A percentile compares a stretch with the other conserved stretches of the same genome.
phyloP scores from a whole-genome alignment of 2,797 vertebrate species.

The Gymnoscopelus microlampas region DNA sequence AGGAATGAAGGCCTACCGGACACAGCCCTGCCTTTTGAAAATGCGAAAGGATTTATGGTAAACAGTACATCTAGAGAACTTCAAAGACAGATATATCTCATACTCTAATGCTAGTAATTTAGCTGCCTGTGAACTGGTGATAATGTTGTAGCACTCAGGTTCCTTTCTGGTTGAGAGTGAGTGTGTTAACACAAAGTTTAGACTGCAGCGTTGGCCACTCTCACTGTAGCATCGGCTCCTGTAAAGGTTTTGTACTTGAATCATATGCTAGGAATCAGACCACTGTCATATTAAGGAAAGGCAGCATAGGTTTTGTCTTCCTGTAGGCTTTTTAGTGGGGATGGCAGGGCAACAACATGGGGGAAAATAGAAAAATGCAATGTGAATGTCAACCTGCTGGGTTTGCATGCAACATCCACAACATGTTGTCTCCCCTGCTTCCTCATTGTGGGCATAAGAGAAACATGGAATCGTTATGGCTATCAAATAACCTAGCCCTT shows the following conservation, averaged over 20 bases:
- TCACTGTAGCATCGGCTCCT: background rate
- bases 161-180: conserved; percentile 26
- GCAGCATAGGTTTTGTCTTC: background rate
- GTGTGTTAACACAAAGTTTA: conserved; percentile 33
- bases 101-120: conserved; percentile 10
- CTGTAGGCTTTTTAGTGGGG: background rate
- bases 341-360: background rate
- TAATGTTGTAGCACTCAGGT: conserved; percentile 16
- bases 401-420: background rate
- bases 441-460: no score
- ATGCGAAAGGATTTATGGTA: conserved; percentile 29
- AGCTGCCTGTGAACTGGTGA: conserved; percentile 32
- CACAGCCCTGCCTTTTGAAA: background rate
- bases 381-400: no score
- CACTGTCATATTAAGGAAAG: background rate
- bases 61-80: background rate
- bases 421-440: background rate
- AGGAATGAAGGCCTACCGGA: background rate
- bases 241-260: no score
- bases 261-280: background rate
- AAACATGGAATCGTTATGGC: background rate
- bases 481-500: background rate
- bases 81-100: background rate
- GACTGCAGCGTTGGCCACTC: background rate
- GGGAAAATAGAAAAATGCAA: background rate